A percentile compares a stretch with the other conserved stretches of the same genome.
These are phyloP conservation scores for Schmidtea mediterranea DNA, from an alignment of 1,140 invertebrate species.

Conservation along the genomic window DNA sequence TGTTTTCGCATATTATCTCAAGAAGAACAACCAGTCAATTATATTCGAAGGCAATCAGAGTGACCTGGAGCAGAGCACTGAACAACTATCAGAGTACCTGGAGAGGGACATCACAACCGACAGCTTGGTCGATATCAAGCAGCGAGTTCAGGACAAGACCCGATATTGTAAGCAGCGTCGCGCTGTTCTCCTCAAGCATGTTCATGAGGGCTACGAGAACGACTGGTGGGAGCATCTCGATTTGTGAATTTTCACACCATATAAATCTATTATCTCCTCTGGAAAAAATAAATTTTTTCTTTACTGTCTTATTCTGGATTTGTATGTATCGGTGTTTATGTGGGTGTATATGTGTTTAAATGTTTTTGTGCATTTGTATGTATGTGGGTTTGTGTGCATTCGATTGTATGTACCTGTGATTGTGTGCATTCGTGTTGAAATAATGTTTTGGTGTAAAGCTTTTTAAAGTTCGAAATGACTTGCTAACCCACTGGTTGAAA, in stretches of 20 bases:
- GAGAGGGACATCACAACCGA: constrained; percentile 89
- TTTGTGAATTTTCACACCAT: constrained; percentile 1
- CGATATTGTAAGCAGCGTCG: constrained; percentile 87
- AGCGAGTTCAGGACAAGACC: constrained; percentile 86
- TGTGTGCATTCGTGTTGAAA: too few relatives aligned
- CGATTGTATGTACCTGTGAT: too few relatives aligned
- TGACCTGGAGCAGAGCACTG: constrained; percentile 81
- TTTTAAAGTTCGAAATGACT: too few relatives aligned
- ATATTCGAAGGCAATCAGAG: constrained; percentile 98
- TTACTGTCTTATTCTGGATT: too few relatives aligned
- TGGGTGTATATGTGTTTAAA: too few relatives aligned
- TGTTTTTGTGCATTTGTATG: too few relatives aligned
- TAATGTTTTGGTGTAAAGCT: too few relatives aligned
- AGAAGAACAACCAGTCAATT: constrained; percentile 88
- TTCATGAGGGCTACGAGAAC: constrained; percentile 89
- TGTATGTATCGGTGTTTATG: too few relatives aligned
- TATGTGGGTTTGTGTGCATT: too few relatives aligned
- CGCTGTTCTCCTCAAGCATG: constrained; percentile 72
- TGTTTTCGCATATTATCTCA: constrained; percentile 89
- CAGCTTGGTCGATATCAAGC: constrained; percentile 86
- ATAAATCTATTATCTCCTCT: not conserved
- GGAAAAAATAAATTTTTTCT: too few relatives aligned
- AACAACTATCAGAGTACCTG: constrained; percentile 80
- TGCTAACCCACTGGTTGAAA: too few relatives aligned
- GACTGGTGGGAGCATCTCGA: constrained; percentile 55